A percentile compares a stretch with the other conserved stretches of the same genome.
phyloP scores from a whole-genome alignment of 1,140 invertebrate genomes.

The Tribolium madens region DNA sequence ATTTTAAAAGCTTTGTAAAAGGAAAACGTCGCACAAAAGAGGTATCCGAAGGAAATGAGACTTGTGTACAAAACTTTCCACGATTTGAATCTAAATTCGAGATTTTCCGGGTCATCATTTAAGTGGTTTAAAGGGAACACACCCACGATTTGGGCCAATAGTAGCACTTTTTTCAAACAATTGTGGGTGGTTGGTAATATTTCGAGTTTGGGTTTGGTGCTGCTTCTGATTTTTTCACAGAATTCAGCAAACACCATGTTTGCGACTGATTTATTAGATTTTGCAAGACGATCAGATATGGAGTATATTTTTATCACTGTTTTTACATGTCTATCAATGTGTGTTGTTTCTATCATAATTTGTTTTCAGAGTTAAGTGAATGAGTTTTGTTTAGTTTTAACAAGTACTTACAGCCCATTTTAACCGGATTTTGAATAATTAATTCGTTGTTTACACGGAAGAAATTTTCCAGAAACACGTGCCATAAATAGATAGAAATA shows the following conservation, averaged over 20 bases:
- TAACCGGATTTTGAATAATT: not conserved
- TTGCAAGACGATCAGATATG: not conserved
- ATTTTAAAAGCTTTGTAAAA: conserved; percentile 4
- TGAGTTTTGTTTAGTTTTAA: not conserved
- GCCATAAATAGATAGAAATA: too few relatives aligned
- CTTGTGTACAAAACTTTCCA: conserved; percentile 34
- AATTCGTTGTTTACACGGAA: not conserved
- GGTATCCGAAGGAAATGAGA: not conserved
- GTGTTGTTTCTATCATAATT: not conserved
- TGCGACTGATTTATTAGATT: not conserved
- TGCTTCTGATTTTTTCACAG: not conserved
- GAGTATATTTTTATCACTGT: not conserved
- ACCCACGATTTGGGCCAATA: conserved; percentile 34
- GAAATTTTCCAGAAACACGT: not conserved
- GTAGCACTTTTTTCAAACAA: conserved; percentile 19
- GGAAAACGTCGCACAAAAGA: conserved; percentile 12
- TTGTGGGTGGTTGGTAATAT: conserved; percentile 2
- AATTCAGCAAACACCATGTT: not conserved
- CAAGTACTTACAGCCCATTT: not conserved
- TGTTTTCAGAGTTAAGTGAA: not conserved
- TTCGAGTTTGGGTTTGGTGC: not conserved
- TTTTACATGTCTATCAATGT: not conserved
- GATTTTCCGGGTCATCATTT: not conserved
- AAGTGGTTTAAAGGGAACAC: conserved; percentile 35
- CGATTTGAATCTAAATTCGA: conserved; percentile 38